These are phyloP conservation scores for Cephalotes varians DNA, from an alignment of 2,888 invertebrate species.

Conservation along the genomic window DNA sequence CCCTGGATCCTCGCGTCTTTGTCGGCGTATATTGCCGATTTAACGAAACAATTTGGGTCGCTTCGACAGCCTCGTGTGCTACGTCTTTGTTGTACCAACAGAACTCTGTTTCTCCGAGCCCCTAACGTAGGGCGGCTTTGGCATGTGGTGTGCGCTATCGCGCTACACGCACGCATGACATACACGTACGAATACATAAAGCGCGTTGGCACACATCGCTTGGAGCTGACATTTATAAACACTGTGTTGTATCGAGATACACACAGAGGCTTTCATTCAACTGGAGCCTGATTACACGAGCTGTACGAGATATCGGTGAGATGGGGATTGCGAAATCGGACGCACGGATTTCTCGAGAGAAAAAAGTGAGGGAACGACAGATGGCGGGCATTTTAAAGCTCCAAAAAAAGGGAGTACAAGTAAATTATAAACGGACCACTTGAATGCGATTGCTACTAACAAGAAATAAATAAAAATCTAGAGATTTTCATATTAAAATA, in stretches of 20 bases:
- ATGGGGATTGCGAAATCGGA: slow-evolving; percentile 66
- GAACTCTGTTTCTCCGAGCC: slow-evolving; percentile 44
- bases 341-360: slow-evolving; percentile 62
- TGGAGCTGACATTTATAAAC: slow-evolving; percentile 74
- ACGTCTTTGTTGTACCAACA: slow-evolving; percentile 64
- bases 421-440: not conserved
- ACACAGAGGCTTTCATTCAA: slow-evolving; percentile 72
- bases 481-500: not conserved
- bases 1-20: slow-evolving; percentile 28
- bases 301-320: slow-evolving; percentile 62
- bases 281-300: slow-evolving; percentile 66
- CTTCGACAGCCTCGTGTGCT: slow-evolving; percentile 40
- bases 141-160: slow-evolving; percentile 35
- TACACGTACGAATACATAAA: slow-evolving; percentile 21
- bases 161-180: not conserved
- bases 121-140: slow-evolving; percentile 37
- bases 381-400: slow-evolving; percentile 7
- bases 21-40: slow-evolving; percentile 60
- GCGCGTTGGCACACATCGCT: slow-evolving; percentile 67
- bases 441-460: not conserved
- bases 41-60: slow-evolving; percentile 70
- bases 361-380: slow-evolving; percentile 32
- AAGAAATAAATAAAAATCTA: not conserved
- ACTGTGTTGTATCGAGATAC: slow-evolving; percentile 58
- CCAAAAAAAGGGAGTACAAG: not conserved